Base-by-base conservation (phyloP, 2,797 vertebrate genomes). In the Onychomys torridus region DNA sequence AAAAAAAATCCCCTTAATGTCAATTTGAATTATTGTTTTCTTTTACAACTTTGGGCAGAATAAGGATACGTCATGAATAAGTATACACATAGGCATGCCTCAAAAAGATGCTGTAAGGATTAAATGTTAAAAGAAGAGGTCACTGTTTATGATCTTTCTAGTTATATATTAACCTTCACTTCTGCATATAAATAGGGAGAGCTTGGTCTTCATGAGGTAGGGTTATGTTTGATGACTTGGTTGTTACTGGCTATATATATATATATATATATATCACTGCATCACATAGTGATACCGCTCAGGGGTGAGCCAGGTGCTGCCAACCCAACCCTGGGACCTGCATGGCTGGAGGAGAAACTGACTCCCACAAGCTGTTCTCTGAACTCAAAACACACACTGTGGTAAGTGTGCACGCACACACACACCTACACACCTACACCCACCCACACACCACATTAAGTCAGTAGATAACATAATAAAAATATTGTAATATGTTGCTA, bases 1-100 rank as follows among this genome's bases (percentile, higher is more conserved):
- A 27, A 34, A 81, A 40, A 67, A 61, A 86, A 63, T 55, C 5
- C 46, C 91, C 73, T 85, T 86, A 86, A 63, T 8, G 11, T 87
- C 43, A 43, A 52, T 91, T 94, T 90, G 55, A 90, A 25, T 95
- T 90, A 83, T 89, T 59, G 78, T 55, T 94, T 91, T 78, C 9
- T 82, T 40, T 17, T 84, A 87, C 77, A 91, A 79, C 40, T 81
- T 37, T 55, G 59, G 59, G 59, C 40, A 65, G 16, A 32, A 43
- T 43, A 61, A 46, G 16, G 12, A 37, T 73, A 57, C 11, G 49
- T 49, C 34, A n/a, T n/a, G n/a, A 27, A 69, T n/a, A 32, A 27
- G 46, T n/a, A 23, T 7, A 49, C 52, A 76, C 25, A 55, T 29
- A 21, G 34, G 29, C 27, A 40, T 69, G 32, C 8, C 23, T 85